phyloP scores from a whole-genome alignment of 2,888 invertebrate genomes.

The Pachliopta kotzebuea region DNA sequence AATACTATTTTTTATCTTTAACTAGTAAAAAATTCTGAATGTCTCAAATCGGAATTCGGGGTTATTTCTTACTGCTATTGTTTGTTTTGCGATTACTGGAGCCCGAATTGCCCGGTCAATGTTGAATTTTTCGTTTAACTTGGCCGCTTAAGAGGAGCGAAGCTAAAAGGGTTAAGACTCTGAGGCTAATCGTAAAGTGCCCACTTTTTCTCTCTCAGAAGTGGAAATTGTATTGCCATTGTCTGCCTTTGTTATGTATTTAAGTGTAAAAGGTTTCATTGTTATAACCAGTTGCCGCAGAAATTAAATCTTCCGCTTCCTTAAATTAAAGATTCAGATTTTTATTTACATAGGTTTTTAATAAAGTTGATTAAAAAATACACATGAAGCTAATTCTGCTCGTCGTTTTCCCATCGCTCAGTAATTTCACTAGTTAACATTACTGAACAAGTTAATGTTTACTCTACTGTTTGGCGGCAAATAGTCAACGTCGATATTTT shows the following conservation, averaged over 20 bases:
- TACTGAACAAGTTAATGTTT: too few species aligned
- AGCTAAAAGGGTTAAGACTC: conserved; percentile 69
- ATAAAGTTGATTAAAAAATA: too few species aligned
- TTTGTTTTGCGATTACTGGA: conserved; percentile 75
- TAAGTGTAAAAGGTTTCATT: conserved; percentile 9
- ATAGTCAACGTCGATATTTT: too few species aligned
- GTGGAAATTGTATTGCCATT: conserved; percentile 36
- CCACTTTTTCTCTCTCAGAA: conserved; percentile 56
- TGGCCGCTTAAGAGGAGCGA: conserved; percentile 60
- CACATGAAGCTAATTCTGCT: too few species aligned
- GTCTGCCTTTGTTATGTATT: conserved; percentile 14
- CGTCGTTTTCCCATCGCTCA: too few species aligned
- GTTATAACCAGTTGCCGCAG: not conserved
- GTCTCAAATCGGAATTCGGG: conserved; percentile 73
- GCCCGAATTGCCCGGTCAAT: conserved; percentile 74
- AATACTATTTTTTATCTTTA: conserved; percentile 45
- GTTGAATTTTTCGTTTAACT: conserved; percentile 72
- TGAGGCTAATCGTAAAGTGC: conserved; percentile 65
- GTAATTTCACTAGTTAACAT: too few species aligned
- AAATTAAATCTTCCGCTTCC: not conserved
- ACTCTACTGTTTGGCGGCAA: too few species aligned
- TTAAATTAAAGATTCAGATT: not conserved
- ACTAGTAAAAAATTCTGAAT: conserved; percentile 71
- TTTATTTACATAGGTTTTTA: not conserved
- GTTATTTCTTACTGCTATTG: conserved; percentile 72